Evolutionary conservation across 2,888 invertebrate species (phyloP).

Genomic region (Ryuthela nishihirai): DNA sequence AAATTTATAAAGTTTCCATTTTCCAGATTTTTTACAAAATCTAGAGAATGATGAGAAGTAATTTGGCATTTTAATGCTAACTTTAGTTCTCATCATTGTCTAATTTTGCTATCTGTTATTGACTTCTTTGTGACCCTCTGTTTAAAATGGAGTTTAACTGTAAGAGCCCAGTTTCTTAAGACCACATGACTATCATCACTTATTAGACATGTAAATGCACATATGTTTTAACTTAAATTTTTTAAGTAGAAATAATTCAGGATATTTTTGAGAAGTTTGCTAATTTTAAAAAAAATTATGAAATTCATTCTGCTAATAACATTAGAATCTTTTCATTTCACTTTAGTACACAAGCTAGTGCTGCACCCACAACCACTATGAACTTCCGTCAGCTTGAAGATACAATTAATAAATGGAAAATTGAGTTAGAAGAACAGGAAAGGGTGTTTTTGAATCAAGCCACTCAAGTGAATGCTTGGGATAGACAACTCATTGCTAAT

Average conservation of each 20-base stretch:
- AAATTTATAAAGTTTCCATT: neutral
- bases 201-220: no score
- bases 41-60: neutral
- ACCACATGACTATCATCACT: no score
- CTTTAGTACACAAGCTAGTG: conserved; percentile 24
- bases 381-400: conserved; percentile 85
- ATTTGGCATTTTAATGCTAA: neutral
- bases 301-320: neutral
- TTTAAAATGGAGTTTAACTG: no score
- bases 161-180: no score
- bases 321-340: neutral
- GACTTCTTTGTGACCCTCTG: no score
- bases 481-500: conserved; percentile 79
- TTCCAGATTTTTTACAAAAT: neutral
- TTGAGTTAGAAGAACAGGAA: conserved; percentile 88
- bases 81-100: neutral
- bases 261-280: neutral
- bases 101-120: no score
- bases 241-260: neutral
- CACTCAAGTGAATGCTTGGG: conserved; percentile 94
- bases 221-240: neutral
- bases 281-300: neutral
- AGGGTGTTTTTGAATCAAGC: conserved; percentile 90
- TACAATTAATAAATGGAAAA: conserved; percentile 87
- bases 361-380: conserved; percentile 49